Evolutionary conservation across 92 coral and sea anemone species (phyloP), one percentile per base, ranked within the genome.

Genomic region (Pocillopora grandis): DNA sequence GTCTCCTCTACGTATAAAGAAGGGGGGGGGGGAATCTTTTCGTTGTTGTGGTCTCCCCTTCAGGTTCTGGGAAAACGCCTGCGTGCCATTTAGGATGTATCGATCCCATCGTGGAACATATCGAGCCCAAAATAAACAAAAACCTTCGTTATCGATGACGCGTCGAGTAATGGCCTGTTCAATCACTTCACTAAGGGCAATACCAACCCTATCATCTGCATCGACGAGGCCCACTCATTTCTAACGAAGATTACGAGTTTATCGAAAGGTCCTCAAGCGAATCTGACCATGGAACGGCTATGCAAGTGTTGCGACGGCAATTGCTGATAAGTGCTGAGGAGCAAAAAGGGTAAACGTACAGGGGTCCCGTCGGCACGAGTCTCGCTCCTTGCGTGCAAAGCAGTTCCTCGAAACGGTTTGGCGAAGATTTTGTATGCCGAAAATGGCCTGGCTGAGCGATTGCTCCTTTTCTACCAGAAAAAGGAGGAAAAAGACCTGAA

Each of bases 301-400:
- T 85, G 92, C 56, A 80, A 85, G 14, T 80, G 87, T 65, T 89
- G 59, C 68, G 92, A 89, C 31, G 92, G 92, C 27, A 85, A 89
- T 21, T 74, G 86, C 68, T 89, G 92, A 89, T 89, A 78, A 75
- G 79, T 71, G 23, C 49, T 89, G 36, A 89, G 85, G 74, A 83
- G 89, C 0, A 84, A 84, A 60, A 89, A 87, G 31, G 91, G 84
- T 17, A 74, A 81, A 58, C 60, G 80, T 3, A 65, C 76, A 14
- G 87, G 89, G 23, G 67, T 87, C 9, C 73, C 31, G 31, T 27
- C 31, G 31, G 31, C 31, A 27, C 31, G 1, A 27, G 31, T 27
- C 31, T 27, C 31, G 31, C 31, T 27, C 31, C 31, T 27, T 27
- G 31, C 31, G 31, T 27, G 0, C 31, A 27, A 27, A 27, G 31